These are phyloP conservation scores for Cherax quadricarinatus DNA, from an alignment of 1,140 invertebrate genomes.

Conservation along the genomic window DNA sequence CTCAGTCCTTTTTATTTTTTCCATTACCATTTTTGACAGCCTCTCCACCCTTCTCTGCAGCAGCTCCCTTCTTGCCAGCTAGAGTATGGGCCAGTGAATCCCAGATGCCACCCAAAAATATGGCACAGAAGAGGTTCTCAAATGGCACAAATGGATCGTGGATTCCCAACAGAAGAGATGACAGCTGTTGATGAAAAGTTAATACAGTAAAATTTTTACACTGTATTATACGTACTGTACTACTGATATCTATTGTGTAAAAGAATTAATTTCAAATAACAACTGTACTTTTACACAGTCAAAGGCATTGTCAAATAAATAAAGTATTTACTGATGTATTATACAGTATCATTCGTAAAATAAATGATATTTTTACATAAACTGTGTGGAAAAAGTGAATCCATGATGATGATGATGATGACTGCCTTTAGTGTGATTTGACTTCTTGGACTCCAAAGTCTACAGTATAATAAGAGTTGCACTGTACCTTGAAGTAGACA, in stretches of 20 bases:
- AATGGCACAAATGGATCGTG: conserved; percentile 99
- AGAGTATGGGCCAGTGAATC: conserved; percentile 87
- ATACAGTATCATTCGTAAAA: too few species aligned
- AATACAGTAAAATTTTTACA: neutral
- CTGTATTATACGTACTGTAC: too few species aligned
- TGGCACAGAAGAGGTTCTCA: conserved; percentile 97
- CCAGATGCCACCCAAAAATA: conserved; percentile 98
- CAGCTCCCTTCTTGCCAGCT: conserved; percentile 73
- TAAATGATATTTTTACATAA: too few species aligned
- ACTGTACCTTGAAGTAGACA: conserved; percentile 94
- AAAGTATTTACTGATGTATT: too few species aligned
- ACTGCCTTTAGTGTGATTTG: too few species aligned
- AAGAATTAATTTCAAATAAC: too few species aligned
- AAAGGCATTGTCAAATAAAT: too few species aligned
- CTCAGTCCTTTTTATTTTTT: conserved; percentile 72
- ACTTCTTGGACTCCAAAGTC: too few species aligned
- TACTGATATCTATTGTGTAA: too few species aligned
- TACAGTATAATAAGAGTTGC: neutral
- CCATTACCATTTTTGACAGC: conserved; percentile 71
- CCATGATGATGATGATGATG: too few species aligned
- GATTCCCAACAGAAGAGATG: conserved; percentile 96
- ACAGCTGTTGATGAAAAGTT: conserved; percentile 81
- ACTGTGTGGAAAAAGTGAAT: too few species aligned
- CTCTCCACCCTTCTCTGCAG: conserved; percentile 55
- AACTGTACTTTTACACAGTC: too few species aligned